Conservation (phyloP, 2,113 vertebrate genomes). For the Lanius ludovicianus region DNA sequence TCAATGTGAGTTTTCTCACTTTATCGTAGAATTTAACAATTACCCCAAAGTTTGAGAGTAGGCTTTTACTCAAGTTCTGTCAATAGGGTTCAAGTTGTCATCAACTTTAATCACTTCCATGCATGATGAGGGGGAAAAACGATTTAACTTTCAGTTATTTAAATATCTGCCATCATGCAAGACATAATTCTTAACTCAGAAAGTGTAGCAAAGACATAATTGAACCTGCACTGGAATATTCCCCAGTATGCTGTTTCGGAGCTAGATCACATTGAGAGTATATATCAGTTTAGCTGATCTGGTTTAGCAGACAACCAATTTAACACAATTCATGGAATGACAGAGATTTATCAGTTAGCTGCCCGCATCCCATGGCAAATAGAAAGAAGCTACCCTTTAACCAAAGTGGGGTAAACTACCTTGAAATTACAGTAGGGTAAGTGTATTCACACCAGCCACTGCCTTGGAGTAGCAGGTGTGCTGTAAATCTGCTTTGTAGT, state of each 20-base stretch:
- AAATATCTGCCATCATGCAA: background rate
- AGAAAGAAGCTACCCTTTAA: background rate
- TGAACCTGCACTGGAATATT: background rate
- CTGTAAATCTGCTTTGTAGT: background rate
- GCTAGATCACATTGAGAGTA: background rate
- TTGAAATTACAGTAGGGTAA: background rate
- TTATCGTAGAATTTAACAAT: background rate
- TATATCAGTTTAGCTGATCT: background rate
- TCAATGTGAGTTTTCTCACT: background rate
- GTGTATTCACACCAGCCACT: background rate
- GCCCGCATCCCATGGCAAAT: background rate
- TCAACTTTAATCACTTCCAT: background rate
- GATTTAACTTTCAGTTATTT: background rate
- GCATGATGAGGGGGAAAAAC: background rate
- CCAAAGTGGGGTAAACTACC: background rate
- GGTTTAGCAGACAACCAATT: background rate
- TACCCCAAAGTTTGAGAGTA: background rate
- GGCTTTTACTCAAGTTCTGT: background rate
- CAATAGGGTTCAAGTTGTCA: background rate
- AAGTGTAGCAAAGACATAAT: background rate
- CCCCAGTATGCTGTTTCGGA: background rate
- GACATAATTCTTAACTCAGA: background rate
- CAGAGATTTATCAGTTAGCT: background rate
- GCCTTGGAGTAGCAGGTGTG: background rate
- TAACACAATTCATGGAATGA: background rate